Conservation (phyloP, 1,140 invertebrate species). For the Penaeus chinensis region DNA sequence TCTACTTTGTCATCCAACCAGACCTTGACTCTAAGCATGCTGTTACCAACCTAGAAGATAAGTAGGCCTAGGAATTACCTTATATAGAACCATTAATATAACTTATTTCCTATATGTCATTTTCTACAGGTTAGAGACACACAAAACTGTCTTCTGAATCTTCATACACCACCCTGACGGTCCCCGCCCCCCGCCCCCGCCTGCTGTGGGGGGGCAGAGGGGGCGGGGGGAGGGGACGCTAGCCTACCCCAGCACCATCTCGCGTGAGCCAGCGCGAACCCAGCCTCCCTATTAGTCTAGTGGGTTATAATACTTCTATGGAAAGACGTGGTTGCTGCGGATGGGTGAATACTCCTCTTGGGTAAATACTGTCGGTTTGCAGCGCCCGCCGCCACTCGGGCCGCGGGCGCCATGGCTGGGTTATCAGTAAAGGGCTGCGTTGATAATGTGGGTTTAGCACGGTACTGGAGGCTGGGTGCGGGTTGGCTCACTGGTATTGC, state of each 20-base stretch:
- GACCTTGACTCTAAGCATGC: constrained; percentile 58
- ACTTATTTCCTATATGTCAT: constrained; percentile 59
- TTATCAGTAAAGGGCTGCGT: too few relatives aligned
- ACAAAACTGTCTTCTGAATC: constrained; percentile 50
- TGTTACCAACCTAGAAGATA: constrained; percentile 58
- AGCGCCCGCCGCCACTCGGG: not conserved
- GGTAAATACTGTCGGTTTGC: constrained; percentile 54
- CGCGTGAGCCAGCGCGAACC: constrained; percentile 43
- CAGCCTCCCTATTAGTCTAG: constrained; percentile 51
- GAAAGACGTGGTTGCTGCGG: constrained; percentile 54
- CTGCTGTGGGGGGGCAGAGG: not conserved
- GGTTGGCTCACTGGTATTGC: constrained; percentile 55
- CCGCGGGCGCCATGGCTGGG: constrained; percentile 6
- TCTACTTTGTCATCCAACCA: constrained; percentile 48
- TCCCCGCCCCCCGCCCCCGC: not conserved
- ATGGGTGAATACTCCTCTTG: constrained; percentile 52
- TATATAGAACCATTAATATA: constrained; percentile 61
- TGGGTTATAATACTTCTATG: constrained; percentile 60
- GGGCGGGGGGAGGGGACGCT: constrained; percentile 33
- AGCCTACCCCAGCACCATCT: constrained; percentile 55
- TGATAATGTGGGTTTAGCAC: not conserved
- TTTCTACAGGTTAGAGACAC: constrained; percentile 59
- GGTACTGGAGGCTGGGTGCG: constrained; percentile 42
- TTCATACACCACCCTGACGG: constrained; percentile 31
- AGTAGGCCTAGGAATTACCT: constrained; percentile 59